These are phyloP conservation scores for Boloria euphrosyne DNA, from an alignment of 2,888 invertebrate species.

Conservation along the genomic window DNA sequence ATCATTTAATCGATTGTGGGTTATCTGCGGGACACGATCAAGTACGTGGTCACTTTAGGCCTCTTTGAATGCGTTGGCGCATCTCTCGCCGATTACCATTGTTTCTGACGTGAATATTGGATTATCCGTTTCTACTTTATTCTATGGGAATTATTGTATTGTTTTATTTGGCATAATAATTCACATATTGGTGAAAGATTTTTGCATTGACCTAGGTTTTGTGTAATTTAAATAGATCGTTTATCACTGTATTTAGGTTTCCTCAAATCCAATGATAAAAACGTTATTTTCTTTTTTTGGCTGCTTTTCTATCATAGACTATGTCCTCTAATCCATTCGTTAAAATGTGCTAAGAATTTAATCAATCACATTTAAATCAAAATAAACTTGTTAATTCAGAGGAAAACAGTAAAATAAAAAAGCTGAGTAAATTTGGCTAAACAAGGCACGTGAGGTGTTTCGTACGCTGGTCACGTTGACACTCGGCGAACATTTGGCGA, in stretches of 20 bases:
- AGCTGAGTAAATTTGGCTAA: conserved; percentile 18
- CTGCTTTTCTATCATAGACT: no score
- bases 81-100: conserved; percentile 51
- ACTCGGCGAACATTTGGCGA: conserved; percentile 22
- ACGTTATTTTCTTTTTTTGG: no score
- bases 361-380: not conserved
- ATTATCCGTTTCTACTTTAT: conserved; percentile 18
- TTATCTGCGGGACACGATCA: conserved; percentile 30
- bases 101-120: conserved; percentile 36
- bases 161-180: not conserved
- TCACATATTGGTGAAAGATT: no score
- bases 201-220: no score
- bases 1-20: conserved; percentile 32
- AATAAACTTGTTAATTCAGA: not conserved
- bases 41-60: conserved; percentile 59
- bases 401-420: conserved; percentile 15
- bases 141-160: conserved; percentile 2
- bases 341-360: no score
- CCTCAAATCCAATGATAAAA: no score
- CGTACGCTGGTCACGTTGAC: conserved; percentile 27
- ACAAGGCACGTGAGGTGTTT: conserved; percentile 18
- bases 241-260: no score
- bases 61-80: conserved; percentile 58
- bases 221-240: no score
- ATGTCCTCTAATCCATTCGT: no score